Conservation (phyloP, 2,797 vertebrate genomes). For the Betta splendens region DNA sequence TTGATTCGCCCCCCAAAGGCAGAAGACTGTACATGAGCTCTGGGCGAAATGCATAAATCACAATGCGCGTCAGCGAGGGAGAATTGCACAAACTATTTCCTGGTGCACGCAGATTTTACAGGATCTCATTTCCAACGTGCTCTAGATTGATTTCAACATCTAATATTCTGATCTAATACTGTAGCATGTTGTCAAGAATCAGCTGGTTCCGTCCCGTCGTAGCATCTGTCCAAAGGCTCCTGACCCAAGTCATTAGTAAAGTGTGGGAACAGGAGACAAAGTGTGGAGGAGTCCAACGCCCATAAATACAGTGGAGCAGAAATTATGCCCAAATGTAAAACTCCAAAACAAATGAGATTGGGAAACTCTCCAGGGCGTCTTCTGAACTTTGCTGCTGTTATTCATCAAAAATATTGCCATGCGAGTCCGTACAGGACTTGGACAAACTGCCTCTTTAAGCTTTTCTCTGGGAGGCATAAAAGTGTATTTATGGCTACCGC, state of each 20-base stretch:
- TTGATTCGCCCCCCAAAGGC: background rate
- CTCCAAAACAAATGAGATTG: conserved; percentile 72
- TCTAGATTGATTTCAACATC: background rate
- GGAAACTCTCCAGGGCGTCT: conserved; percentile 65
- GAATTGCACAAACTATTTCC: background rate
- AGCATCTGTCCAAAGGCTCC: conserved; percentile 11
- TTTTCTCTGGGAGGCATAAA: conserved; percentile 79
- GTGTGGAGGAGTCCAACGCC: conserved; percentile 36
- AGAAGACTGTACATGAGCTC: background rate
- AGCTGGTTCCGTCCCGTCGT: conserved; percentile 7
- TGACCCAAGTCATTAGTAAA: conserved; percentile 53
- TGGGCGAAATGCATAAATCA: background rate
- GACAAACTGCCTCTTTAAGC: conserved; percentile 80
- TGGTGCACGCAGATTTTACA: background rate
- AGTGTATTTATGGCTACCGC: conserved; percentile 76
- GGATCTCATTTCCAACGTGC: background rate
- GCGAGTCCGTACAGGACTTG: conserved; percentile 61
- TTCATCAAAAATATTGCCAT: conserved; percentile 76
- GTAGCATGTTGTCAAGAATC: conserved; percentile 6
- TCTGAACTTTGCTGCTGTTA: conserved; percentile 67
- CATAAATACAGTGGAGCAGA: conserved; percentile 55
- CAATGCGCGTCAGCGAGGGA: background rate
- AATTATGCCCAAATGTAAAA: conserved; percentile 73
- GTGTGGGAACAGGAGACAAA: conserved; percentile 43
- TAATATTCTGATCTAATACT: background rate